phyloP scores from a whole-genome alignment of 2,113 vertebrate genomes.

The Rhinoderma darwinii region DNA sequence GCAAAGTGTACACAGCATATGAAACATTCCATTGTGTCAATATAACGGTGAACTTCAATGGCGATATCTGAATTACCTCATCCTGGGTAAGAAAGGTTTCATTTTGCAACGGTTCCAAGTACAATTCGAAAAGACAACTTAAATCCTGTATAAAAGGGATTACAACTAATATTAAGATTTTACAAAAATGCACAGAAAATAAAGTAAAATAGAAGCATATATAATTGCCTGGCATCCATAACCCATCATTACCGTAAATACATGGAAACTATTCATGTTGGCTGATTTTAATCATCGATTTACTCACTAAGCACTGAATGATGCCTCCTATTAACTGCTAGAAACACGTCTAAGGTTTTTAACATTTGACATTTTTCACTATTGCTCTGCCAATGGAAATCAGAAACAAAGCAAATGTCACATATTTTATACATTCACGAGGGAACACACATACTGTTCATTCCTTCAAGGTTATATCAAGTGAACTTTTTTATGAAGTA shows the following conservation, averaged over 20 bases:
- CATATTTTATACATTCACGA: neutral
- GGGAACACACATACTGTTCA: neutral
- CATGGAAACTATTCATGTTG: neutral
- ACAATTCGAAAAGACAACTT: conserved; percentile 90
- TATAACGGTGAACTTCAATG: neutral
- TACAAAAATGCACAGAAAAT: neutral
- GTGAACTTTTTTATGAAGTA: neutral
- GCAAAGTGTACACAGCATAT: neutral
- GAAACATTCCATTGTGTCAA: neutral
- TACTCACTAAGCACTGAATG: neutral
- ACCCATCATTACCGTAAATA: neutral
- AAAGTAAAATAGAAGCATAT: too few species aligned
- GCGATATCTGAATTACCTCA: conserved; percentile 76
- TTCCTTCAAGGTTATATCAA: neutral
- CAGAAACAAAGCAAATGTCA: neutral
- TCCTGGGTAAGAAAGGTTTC: conserved; percentile 95
- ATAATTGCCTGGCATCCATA: neutral
- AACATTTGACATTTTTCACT: neutral
- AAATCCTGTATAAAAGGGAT: conserved; percentile 87
- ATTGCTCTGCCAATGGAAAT: neutral
- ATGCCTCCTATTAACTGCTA: neutral
- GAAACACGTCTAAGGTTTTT: neutral
- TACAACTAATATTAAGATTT: too few species aligned
- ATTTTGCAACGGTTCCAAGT: conserved; percentile 92
- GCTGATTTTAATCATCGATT: neutral